Percentiles rank a stretch among this genome's conserved stretches.
Conservation (phyloP, 2,797 vertebrate species). For the Staurois parvus region DNA sequence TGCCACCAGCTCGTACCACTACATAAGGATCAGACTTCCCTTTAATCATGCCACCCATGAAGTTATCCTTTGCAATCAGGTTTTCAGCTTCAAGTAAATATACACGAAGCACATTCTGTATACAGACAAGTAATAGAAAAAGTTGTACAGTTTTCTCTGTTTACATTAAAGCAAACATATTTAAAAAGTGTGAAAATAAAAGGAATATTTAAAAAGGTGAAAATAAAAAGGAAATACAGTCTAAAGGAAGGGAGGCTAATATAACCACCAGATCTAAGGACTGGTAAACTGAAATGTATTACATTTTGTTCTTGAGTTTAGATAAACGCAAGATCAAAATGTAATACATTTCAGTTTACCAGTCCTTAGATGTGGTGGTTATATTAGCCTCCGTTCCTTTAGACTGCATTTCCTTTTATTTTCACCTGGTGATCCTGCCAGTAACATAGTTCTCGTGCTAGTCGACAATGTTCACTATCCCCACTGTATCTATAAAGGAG, state of each 20-base stretch:
- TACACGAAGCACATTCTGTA: conserved; percentile 88
- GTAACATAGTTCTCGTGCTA: neutral
- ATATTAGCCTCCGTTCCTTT: neutral
- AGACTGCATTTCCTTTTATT: neutral
- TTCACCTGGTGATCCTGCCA: neutral
- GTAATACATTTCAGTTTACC: neutral
- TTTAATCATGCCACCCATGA: conserved; percentile 89
- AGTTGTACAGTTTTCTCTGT: neutral
- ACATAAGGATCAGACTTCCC: conserved; percentile 94
- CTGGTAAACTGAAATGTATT: too few relatives aligned
- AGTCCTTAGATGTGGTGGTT: neutral
- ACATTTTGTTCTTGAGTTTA: too few relatives aligned
- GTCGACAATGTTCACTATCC: too few relatives aligned
- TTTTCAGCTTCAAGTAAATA: conserved; percentile 87
- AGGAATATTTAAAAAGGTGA: too few relatives aligned
- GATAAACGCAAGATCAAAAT: neutral
- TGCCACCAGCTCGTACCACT: conserved; percentile 85
- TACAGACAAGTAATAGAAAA: conserved; percentile 1
- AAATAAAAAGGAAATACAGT: too few relatives aligned
- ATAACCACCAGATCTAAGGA: too few relatives aligned
- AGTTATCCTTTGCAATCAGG: conserved; percentile 91
- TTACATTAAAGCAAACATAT: neutral
- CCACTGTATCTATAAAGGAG: too few relatives aligned
- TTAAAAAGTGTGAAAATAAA: neutral
- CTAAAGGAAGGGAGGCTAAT: too few relatives aligned